These are phyloP conservation scores for Drosophila greeni DNA, from an alignment of 2,888 invertebrate genomes.

Conservation along the genomic window DNA sequence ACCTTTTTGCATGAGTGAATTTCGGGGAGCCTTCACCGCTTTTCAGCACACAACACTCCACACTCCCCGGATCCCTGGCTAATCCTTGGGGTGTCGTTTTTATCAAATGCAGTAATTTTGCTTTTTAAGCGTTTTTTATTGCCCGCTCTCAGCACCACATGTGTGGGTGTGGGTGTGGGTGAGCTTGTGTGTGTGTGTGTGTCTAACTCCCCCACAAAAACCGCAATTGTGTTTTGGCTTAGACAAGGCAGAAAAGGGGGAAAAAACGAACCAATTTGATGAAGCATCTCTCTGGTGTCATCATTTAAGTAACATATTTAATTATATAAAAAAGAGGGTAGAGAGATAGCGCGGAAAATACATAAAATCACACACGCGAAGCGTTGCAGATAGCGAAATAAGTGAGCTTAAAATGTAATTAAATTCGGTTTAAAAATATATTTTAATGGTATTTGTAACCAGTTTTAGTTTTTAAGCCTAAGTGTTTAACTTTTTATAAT, in stretches of 20 bases:
- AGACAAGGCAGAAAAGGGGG: background rate
- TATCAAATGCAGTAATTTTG: conserved; percentile 44
- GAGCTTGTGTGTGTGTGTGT: background rate
- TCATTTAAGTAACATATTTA: conserved; percentile 45
- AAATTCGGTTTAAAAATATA: background rate
- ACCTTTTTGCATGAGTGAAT: conserved; percentile 46
- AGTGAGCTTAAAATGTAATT: too few species aligned
- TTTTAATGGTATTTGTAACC: too few species aligned
- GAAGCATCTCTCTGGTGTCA: conserved; percentile 35
- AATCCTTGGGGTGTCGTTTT: conserved; percentile 55
- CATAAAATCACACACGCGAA: conserved; percentile 7
- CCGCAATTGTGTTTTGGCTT: conserved; percentile 51
- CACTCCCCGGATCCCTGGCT: conserved; percentile 16
- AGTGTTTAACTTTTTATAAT: too few species aligned
- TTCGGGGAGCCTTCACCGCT: background rate
- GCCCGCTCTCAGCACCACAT: conserved; percentile 9
- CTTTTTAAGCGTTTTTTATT: conserved; percentile 53
- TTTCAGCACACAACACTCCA: conserved; percentile 1
- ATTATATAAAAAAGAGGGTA: conserved; percentile 28
- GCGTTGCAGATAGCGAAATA: background rate
- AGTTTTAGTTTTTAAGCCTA: background rate
- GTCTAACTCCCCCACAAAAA: conserved; percentile 20
- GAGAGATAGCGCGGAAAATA: conserved; percentile 23
- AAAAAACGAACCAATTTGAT: conserved; percentile 21
- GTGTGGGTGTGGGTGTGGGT: background rate